These are phyloP conservation scores for Enteromius trimaculatus DNA, from an alignment of 2,797 vertebrate species.

Conservation along the genomic window DNA sequence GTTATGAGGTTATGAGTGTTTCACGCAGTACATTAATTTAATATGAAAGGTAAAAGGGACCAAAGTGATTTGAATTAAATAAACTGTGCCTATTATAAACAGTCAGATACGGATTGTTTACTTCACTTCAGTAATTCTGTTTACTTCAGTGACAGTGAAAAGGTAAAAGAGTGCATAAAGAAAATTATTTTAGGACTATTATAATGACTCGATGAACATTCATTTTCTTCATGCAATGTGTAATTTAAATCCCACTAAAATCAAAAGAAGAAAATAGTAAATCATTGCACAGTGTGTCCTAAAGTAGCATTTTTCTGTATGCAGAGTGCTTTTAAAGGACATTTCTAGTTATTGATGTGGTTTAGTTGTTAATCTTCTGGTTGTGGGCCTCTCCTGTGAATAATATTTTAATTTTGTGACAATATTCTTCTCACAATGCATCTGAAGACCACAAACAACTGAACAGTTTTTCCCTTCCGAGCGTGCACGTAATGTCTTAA, in stretches of 20 bases:
- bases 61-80: slow-evolving; percentile 87
- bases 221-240: neutral
- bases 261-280: neutral
- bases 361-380: neutral
- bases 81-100: slow-evolving; percentile 77
- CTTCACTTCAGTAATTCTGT: neutral
- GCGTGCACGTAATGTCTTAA: neutral
- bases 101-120: neutral
- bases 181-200: neutral
- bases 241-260: neutral
- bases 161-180: neutral
- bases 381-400: neutral
- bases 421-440: neutral
- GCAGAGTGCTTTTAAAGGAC: neutral
- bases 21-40: slow-evolving; percentile 66
- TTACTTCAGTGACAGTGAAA: neutral
- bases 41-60: slow-evolving; percentile 78
- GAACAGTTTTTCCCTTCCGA: neutral
- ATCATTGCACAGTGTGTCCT: neutral
- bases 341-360: neutral
- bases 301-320: neutral
- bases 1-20: slow-evolving; percentile 46
- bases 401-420: neutral
- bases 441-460: neutral
- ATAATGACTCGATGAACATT: neutral